A percentile compares a stretch with the other conserved stretches of the same genome.
These are phyloP conservation scores for Sebastes nivosus DNA, from an alignment of 2,797 vertebrate species.

Conservation along the genomic window DNA sequence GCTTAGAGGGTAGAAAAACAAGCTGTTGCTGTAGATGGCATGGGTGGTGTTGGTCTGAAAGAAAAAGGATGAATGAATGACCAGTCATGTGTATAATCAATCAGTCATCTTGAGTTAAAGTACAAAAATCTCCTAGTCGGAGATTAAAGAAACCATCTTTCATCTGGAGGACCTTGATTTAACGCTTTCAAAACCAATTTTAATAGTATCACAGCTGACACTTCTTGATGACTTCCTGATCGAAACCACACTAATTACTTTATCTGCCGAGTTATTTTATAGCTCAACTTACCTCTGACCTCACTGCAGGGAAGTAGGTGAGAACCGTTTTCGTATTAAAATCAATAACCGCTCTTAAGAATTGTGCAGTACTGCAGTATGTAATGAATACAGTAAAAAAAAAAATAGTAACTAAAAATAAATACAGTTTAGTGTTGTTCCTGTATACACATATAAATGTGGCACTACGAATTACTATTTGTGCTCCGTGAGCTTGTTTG, in stretches of 20 bases:
- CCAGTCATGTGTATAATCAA: neutral
- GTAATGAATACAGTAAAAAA: too few species aligned
- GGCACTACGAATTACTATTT: too few species aligned
- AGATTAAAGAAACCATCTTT: neutral
- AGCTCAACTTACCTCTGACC: neutral
- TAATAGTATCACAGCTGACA: neutral
- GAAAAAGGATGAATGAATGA: neutral
- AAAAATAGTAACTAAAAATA: too few species aligned
- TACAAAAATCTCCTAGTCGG: neutral
- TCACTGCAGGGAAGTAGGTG: neutral
- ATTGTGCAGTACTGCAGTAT: too few species aligned
- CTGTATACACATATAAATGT: too few species aligned
- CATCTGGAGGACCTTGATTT: neutral
- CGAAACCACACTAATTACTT: neutral
- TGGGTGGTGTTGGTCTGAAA: slow-evolving; percentile 57
- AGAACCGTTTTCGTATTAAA: too few species aligned
- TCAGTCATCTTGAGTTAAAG: too few species aligned
- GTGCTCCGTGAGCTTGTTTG: too few species aligned
- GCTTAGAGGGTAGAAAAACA: slow-evolving; percentile 53
- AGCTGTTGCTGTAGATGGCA: slow-evolving; percentile 49
- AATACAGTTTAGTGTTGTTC: too few species aligned
- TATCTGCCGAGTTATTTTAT: neutral
- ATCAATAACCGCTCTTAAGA: too few species aligned
- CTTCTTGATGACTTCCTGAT: neutral
- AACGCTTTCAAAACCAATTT: neutral